Conservation (phyloP, 2,797 vertebrate species). For the Siniperca undulata region DNA sequence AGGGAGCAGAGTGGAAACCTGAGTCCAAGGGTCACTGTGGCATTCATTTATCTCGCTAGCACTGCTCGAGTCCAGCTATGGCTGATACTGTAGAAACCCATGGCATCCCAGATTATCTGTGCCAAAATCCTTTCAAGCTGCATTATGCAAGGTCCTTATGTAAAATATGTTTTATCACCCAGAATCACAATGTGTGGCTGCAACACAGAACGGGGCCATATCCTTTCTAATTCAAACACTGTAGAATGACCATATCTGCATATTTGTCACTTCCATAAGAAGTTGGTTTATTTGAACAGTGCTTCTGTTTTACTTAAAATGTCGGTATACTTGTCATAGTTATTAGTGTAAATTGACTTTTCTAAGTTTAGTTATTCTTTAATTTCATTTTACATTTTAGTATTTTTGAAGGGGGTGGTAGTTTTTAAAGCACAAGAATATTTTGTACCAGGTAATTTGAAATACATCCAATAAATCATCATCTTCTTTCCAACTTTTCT, state of each 20-base stretch:
- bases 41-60: conserved; percentile 58
- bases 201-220: background rate
- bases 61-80: conserved; percentile 20
- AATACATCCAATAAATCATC: background rate
- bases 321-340: no score
- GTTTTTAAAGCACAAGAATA: background rate
- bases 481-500: background rate
- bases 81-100: background rate
- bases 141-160: conserved; percentile 14
- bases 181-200: background rate
- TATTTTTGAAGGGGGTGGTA: background rate
- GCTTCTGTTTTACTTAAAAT: background rate
- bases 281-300: no score
- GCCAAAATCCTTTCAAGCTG: background rate
- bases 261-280: background rate
- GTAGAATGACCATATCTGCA: background rate
- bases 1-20: conserved; percentile 31
- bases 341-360: background rate
- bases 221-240: background rate
- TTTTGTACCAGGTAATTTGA: background rate
- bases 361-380: background rate
- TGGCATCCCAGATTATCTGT: background rate
- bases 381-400: background rate
- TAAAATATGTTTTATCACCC: conserved; percentile 17
- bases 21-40: conserved; percentile 42